A percentile compares a stretch with the other conserved stretches of the same genome.
phyloP scores from a whole-genome alignment of 1,140 invertebrate genomes.

The Drosophila kepulauana region DNA sequence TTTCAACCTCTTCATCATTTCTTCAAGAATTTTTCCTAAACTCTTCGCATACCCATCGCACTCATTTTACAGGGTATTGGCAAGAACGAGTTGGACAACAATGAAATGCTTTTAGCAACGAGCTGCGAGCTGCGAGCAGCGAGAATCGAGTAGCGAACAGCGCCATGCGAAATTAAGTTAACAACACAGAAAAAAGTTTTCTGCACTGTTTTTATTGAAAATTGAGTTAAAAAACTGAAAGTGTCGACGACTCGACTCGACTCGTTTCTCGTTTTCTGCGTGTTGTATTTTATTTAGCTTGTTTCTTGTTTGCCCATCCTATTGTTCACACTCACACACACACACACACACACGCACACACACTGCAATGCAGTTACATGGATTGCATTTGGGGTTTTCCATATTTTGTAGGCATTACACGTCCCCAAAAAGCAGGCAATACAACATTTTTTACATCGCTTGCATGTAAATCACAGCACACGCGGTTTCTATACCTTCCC shows the following conservation, averaged over 20 bases:
- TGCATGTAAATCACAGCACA: slow-evolving; percentile 17
- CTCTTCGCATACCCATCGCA: neutral
- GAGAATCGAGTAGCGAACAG: slow-evolving; percentile 47
- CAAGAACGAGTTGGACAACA: slow-evolving; percentile 70
- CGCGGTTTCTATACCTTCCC: too few relatives aligned
- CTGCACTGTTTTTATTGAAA: slow-evolving; percentile 74
- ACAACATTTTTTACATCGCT: slow-evolving; percentile 9
- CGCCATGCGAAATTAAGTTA: slow-evolving; percentile 77
- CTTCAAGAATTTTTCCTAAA: too few relatives aligned
- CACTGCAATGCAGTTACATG: neutral
- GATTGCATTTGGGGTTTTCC: slow-evolving; percentile 8
- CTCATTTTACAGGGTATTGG: slow-evolving; percentile 1
- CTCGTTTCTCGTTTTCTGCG: slow-evolving; percentile 34
- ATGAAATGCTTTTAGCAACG: slow-evolving; percentile 80
- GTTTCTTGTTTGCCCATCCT: slow-evolving; percentile 9
- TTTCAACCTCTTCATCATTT: too few relatives aligned
- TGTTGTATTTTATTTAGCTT: slow-evolving; percentile 52
- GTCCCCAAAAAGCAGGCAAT: slow-evolving; percentile 20
- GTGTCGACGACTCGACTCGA: slow-evolving; percentile 56
- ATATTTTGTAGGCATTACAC: slow-evolving; percentile 28
- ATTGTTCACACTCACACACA: slow-evolving; percentile 21
- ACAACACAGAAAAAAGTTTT: slow-evolving; percentile 76
- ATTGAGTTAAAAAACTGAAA: slow-evolving; percentile 80
- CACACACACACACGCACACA: neutral
- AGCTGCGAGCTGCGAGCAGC: slow-evolving; percentile 44